Evolutionary conservation across 2,888 invertebrate genomes (phyloP).

Genomic region (Aspidapion aeneum): DNA sequence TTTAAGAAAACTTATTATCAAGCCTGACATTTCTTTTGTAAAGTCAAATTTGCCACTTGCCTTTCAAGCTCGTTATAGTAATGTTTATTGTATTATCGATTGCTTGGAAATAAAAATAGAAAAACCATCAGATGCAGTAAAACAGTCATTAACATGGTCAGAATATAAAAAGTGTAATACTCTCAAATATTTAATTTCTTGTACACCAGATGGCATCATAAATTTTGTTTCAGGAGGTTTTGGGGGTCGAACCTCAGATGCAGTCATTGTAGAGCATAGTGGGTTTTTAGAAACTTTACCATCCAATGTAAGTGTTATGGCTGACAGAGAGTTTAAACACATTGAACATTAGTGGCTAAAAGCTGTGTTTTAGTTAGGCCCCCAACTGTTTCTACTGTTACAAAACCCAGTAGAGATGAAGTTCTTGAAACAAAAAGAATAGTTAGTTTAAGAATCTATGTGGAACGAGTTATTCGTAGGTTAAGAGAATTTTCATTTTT

Average conservation of each 20-base stretch:
- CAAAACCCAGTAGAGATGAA: conserved; percentile 25
- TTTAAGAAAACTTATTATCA: too few species aligned
- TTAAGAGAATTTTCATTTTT: conserved; percentile 30
- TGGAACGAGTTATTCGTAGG: conserved; percentile 35
- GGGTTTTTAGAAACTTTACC: too few species aligned
- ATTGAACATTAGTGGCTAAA: conserved; percentile 21
- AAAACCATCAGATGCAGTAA: conserved; percentile 37
- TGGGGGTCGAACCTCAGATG: conserved; percentile 28
- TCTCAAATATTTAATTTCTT: conserved; percentile 28
- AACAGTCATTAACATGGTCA: conserved; percentile 41
- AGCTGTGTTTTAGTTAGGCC: conserved; percentile 24
- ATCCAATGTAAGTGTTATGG: too few species aligned
- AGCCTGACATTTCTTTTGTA: too few species aligned
- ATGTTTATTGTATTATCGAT: conserved; percentile 37
- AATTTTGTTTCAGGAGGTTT: conserved; percentile 29
- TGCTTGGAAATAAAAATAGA: conserved; percentile 42
- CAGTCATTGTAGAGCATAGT: conserved; percentile 26
- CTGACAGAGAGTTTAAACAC: too few species aligned
- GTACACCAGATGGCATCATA: conserved; percentile 13
- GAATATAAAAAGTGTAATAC: conserved; percentile 34
- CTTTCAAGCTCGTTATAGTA: too few species aligned
- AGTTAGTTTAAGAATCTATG: conserved; percentile 34
- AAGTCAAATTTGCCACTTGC: too few species aligned
- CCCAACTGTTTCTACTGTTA: conserved; percentile 24
- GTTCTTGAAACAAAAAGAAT: conserved; percentile 30